Percentiles rank a stretch among this genome's conserved stretches.
These are phyloP conservation scores for Muscina levida DNA, from an alignment of 2,888 invertebrate genomes.

Conservation along the genomic window DNA sequence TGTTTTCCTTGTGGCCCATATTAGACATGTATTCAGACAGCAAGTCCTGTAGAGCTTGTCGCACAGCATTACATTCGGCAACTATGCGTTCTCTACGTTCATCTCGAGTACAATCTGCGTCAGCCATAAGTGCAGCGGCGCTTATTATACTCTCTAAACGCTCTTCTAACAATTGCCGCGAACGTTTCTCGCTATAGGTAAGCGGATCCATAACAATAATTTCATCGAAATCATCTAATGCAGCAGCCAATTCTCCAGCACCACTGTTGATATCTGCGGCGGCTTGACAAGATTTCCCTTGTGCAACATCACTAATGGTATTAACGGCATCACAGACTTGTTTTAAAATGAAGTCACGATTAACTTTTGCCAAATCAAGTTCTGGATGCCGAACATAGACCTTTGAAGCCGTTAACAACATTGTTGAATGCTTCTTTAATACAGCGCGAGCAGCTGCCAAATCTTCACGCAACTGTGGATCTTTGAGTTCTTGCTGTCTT, in stretches of 20 bases:
- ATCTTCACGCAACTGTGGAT: slow-evolving; percentile 94
- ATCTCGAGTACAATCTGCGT: slow-evolving; percentile 97
- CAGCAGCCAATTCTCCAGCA: slow-evolving; percentile 96
- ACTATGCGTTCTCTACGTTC: slow-evolving; percentile 97
- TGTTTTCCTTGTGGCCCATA: slow-evolving; percentile 93
- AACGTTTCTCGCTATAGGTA: slow-evolving; percentile 94
- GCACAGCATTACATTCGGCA: slow-evolving; percentile 98
- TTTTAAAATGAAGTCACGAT: slow-evolving; percentile 96
- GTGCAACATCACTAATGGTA: slow-evolving; percentile 95
- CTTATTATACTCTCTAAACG: slow-evolving; percentile 97
- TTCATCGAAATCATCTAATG: slow-evolving; percentile 97
- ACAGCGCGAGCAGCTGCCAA: slow-evolving; percentile 97
- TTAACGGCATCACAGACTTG: slow-evolving; percentile 98
- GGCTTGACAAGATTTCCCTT: slow-evolving; percentile 87
- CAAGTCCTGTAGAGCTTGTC: slow-evolving; percentile 97
- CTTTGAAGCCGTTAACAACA: slow-evolving; percentile 97
- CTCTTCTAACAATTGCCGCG: slow-evolving; percentile 96
- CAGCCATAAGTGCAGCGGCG: slow-evolving; percentile 98
- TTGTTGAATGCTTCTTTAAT: slow-evolving; percentile 97
- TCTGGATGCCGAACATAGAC: slow-evolving; percentile 99
- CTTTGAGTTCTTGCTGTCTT: slow-evolving; percentile 93
- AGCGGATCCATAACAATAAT: slow-evolving; percentile 98
- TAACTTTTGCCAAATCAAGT: slow-evolving; percentile 96
- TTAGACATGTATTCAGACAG: slow-evolving; percentile 98
- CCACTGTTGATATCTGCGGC: slow-evolving; percentile 90